phyloP scores from a whole-genome alignment of 2,113 vertebrate species.

The Chlorodrepanis virens region DNA sequence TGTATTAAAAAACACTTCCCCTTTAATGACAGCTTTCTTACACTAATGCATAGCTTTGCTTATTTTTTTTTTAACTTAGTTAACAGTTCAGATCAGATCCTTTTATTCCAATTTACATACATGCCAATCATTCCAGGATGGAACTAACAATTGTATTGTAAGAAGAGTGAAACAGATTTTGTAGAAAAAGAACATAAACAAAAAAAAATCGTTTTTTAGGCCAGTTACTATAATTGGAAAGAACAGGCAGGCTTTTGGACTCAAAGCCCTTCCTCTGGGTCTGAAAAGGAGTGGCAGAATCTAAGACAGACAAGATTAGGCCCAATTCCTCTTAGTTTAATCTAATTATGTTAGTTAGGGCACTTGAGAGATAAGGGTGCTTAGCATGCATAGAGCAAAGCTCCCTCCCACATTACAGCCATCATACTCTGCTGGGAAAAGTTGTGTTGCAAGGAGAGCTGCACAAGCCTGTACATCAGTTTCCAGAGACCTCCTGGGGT shows the following conservation, averaged over 20 bases:
- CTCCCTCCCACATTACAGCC: not conserved
- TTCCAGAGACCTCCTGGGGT: not conserved
- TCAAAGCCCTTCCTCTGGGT: not conserved
- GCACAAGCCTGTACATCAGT: not conserved
- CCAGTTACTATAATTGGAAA: not conserved
- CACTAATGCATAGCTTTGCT: not conserved
- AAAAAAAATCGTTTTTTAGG: not conserved
- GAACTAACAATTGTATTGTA: not conserved
- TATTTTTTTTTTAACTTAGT: not conserved
- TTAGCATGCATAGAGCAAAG: not conserved
- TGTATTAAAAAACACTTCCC: not conserved
- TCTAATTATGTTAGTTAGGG: not conserved
- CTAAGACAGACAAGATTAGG: not conserved
- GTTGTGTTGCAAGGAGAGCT: not conserved
- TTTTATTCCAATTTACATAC: not conserved
- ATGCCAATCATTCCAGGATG: not conserved
- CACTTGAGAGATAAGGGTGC: not conserved
- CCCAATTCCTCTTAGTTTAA: not conserved
- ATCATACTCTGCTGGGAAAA: not conserved
- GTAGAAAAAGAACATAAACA: not conserved
- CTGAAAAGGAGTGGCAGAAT: not conserved
- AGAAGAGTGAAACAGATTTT: not conserved
- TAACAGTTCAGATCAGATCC: not conserved
- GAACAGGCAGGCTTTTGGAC: not conserved
- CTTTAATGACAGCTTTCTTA: not conserved